Percentiles rank a stretch among this genome's conserved stretches.
These are phyloP conservation scores for Blomia tropicalis DNA, from an alignment of 2,888 invertebrate species.

Conservation along the genomic window DNA sequence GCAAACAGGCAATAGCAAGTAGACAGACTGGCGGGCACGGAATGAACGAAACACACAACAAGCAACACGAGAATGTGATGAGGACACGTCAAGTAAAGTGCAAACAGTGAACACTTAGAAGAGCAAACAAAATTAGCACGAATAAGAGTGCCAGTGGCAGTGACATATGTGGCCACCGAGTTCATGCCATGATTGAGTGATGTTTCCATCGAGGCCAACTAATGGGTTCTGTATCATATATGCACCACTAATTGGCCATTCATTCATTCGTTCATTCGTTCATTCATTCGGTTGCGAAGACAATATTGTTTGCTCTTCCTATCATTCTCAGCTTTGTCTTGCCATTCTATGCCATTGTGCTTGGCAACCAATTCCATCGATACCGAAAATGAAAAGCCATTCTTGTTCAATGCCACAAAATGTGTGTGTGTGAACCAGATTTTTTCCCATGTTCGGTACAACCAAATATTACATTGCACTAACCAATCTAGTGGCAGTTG, in stretches of 20 bases:
- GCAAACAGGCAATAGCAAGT: neutral
- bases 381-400: too few species aligned
- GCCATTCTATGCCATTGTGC: too few species aligned
- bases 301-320: neutral
- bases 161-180: neutral
- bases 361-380: too few species aligned
- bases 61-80: neutral
- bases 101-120: slow-evolving; percentile 2
- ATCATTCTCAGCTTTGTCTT: neutral
- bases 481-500: too few species aligned
- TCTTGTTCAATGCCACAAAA: too few species aligned
- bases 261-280: too few species aligned
- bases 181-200: neutral
- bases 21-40: neutral
- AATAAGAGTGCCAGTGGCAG: neutral
- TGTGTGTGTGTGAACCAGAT: too few species aligned
- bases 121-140: slow-evolving; percentile 12
- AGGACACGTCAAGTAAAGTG: neutral
- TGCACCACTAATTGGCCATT: neutral
- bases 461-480: too few species aligned
- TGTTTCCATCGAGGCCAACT: neutral
- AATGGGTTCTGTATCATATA: neutral
- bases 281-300: neutral
- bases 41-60: neutral
- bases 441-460: too few species aligned